Evolutionary conservation across 2,113 vertebrate species (phyloP), one percentile per base, ranked within the genome.

Genomic region (Syngnathoides biaculeatus): DNA sequence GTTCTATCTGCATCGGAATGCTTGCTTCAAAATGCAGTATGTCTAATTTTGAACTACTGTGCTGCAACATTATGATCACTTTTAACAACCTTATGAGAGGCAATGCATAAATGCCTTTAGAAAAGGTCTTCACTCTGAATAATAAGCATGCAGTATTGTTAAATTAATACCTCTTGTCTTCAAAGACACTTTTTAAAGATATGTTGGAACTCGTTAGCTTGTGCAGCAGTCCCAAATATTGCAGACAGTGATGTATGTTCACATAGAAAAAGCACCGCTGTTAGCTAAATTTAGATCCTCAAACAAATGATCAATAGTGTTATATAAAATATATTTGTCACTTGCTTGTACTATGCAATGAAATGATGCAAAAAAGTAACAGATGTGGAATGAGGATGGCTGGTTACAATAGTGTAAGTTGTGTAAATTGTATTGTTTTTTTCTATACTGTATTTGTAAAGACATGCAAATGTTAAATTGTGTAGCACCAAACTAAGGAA

Each of bases 401-500:
- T 24, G n/a, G 8, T 22, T 26, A 5, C 1, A 5, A 55, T 11
- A 14, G 11, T 55, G 52, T 55, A n/a, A 22, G 48, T 3, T 43
- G 42, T 43, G 42, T 35, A 35, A 35, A 6, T 35, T 52, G 48
- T 22, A 10, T 20, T 14, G 2, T 47, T 19, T 4, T 4, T 10
- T 11, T 55, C 24, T 55, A 11, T 26, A 35, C 27, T 35, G 19
- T 8, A 11, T 5, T 13, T 42, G 15, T 63, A 11, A 65, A 71
- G 61, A 65, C 58, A 64, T 53, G 64, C 57, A 55, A 55, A 55
- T 55, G 22, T 55, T 55, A 14, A 55, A 55, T 50, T 59, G 68
- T 79, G 77, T 78, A 79, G 79, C 77, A 80, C 74, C 85, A 75
- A 74, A 77, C 87, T 68, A 74, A 77, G 83, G 75, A 90, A 81